Evolutionary conservation across 2,888 invertebrate genomes (phyloP).

Genomic region (Prosopocoilus inquinatus): DNA sequence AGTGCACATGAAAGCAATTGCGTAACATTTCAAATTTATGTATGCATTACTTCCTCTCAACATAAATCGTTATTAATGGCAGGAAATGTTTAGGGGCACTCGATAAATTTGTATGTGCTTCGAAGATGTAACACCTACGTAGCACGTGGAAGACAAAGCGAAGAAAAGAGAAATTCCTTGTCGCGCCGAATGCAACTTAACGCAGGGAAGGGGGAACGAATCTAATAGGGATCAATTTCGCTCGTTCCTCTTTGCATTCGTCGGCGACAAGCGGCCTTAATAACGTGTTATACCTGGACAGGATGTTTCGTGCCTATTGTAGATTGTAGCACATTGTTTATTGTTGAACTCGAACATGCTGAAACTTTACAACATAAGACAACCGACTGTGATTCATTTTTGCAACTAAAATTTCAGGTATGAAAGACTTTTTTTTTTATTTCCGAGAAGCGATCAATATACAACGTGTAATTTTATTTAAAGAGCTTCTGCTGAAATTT

Average conservation of each 20-base stretch:
- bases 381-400: not conserved
- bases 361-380: not conserved
- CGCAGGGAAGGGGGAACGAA: constrained; percentile 9
- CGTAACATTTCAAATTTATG: too few species aligned
- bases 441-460: not conserved
- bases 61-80: too few species aligned
- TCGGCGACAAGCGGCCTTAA: constrained; percentile 11
- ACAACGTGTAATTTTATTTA: not conserved
- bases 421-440: not conserved
- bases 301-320: constrained; percentile 16
- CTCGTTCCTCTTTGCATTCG: constrained; percentile 13
- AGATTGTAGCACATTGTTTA: constrained; percentile 25
- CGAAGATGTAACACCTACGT: not conserved
- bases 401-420: constrained; percentile 13
- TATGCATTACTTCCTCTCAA: too few species aligned
- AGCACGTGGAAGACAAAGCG: not conserved
- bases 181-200: not conserved
- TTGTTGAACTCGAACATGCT: constrained; percentile 21
- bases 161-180: constrained; percentile 1
- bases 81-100: too few species aligned
- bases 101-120: too few species aligned
- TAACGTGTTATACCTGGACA: constrained; percentile 15
- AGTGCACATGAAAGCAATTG: too few species aligned
- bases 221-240: constrained; percentile 15
- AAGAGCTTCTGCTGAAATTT: not conserved